Conservation (phyloP, 2,797 vertebrate genomes). For the Syngnathus acus region DNA sequence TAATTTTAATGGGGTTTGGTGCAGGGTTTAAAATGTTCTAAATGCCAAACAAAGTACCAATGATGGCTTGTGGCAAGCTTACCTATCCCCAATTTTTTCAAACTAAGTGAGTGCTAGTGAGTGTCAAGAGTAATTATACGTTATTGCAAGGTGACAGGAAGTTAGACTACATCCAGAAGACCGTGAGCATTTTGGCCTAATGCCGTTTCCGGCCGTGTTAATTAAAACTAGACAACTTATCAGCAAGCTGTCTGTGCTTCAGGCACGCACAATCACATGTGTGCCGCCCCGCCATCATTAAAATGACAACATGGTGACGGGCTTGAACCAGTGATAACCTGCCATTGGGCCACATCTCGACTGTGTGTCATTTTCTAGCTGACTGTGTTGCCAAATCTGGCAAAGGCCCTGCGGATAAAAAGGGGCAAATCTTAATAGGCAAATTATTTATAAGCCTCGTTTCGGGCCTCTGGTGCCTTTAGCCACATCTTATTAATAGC, state of each 20-base stretch:
- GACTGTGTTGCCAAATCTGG: constrained; percentile 28
- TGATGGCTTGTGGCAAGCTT: not conserved
- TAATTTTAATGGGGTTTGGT: not conserved
- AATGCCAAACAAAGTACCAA: not conserved
- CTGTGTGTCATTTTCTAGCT: constrained; percentile 30
- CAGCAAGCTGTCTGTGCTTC: constrained; percentile 29
- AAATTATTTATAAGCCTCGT: constrained; percentile 48
- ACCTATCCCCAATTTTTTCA: not conserved
- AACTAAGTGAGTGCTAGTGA: constrained; percentile 13
- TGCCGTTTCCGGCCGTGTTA: constrained; percentile 30
- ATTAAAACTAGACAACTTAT: constrained; percentile 46
- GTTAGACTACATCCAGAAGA: constrained; percentile 34
- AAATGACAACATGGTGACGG: constrained; percentile 9
- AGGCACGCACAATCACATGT: constrained; percentile 16
- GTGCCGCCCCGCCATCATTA: constrained; percentile 5
- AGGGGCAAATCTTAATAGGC: constrained; percentile 39
- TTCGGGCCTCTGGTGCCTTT: constrained; percentile 47
- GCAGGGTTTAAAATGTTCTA: too few relatives aligned
- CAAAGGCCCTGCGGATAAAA: constrained; percentile 19
- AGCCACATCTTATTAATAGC: constrained; percentile 42
- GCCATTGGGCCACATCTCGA: constrained; percentile 23
- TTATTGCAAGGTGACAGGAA: constrained; percentile 45
- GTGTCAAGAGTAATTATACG: constrained; percentile 2
- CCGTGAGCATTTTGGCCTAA: constrained; percentile 34
- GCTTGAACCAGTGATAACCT: constrained; percentile 22